phyloP scores from a whole-genome alignment of 2,888 invertebrate species.

The Alcis repandata region DNA sequence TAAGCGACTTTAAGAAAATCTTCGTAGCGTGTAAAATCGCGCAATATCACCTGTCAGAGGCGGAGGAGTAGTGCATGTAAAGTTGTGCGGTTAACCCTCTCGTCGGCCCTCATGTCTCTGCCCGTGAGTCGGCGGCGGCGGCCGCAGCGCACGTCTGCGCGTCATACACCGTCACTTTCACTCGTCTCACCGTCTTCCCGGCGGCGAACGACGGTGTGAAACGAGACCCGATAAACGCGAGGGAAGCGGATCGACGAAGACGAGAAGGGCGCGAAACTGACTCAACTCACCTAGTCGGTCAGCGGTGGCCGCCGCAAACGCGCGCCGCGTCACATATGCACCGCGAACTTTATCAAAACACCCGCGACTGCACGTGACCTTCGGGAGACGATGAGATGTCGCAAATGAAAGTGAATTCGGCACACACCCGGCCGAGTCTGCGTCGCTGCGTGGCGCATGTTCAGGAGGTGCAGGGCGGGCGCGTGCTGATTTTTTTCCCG shows the following conservation, averaged over 20 bases:
- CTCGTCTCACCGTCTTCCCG: constrained; percentile 69
- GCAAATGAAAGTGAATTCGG: constrained; percentile 87
- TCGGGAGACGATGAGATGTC: constrained; percentile 84
- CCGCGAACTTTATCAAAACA: constrained; percentile 53
- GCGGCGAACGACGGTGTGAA: constrained; percentile 75
- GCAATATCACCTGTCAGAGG: constrained; percentile 64
- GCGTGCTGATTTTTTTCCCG: constrained; percentile 83
- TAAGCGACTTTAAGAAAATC: constrained; percentile 56
- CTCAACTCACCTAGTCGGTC: constrained; percentile 82
- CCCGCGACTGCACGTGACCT: constrained; percentile 81
- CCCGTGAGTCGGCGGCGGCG: constrained; percentile 55
- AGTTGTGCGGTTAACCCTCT: constrained; percentile 77
- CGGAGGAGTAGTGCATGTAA: constrained; percentile 66
- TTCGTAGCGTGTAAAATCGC: constrained; percentile 60
- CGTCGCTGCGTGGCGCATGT: constrained; percentile 87
- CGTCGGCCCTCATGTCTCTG: constrained; percentile 57
- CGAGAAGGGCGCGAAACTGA: constrained; percentile 76
- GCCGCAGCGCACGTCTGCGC: constrained; percentile 64
- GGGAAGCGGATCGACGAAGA: constrained; percentile 68
- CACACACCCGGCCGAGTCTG: constrained; percentile 83
- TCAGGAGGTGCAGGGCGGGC: constrained; percentile 86
- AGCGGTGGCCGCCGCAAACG: constrained; percentile 78
- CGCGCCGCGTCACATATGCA: constrained; percentile 72
- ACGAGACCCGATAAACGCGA: constrained; percentile 78
- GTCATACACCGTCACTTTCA: constrained; percentile 64